Evolutionary conservation across 2,888 invertebrate species (phyloP), one percentile per base, ranked within the genome.

Genomic region (Tetragonisca angustula): DNA sequence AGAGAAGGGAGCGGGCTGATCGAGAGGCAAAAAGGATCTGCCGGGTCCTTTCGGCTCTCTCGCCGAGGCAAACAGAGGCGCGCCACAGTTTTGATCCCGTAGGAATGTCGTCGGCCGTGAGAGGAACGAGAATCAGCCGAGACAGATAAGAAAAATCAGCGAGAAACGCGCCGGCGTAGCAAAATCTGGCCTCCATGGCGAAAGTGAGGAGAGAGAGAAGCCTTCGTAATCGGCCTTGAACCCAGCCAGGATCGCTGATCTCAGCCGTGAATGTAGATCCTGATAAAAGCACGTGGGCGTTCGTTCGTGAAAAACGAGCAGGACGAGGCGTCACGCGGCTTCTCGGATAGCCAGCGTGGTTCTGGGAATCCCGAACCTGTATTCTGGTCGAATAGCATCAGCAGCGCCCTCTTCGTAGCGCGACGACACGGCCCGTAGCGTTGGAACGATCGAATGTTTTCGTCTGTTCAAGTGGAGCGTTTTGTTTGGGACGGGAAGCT

Each of bases 101-200:
- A 89, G 90, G 91, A 91, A 91, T 91, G 91, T 86, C 87, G 91
- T 91, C 82, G 91, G 82, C 91, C 91, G 80, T 91, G 91, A 91
- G 85, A 87, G 85, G 83, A 87, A 79, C 83, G 77, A 76, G 76
- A 76, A 78, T 79, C 83, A 62, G 36, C n/a, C 36, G 79, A 71
- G 62, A 49, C 62, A 83, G 85, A 85, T 74, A 85, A 83, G 76
- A 75, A 81, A 76, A 81, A 73, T 83, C 79, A 76, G 70, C 81
- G 32, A 64, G 64, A 54, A 68, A 67, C 74, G 71, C 76, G 56
- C 27, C 17, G 36, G 49, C 62, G 19, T 17, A 3, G 56, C 36
- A 27, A 74, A 65, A 77, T 87, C 85, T 84, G 64, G 32, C 32
- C 64, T 36, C 64, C 32, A 69, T 59, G 78, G 88, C 84, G 87